Base-by-base conservation (phyloP, 1,140 invertebrate genomes). In the Cydia splendana region DNA sequence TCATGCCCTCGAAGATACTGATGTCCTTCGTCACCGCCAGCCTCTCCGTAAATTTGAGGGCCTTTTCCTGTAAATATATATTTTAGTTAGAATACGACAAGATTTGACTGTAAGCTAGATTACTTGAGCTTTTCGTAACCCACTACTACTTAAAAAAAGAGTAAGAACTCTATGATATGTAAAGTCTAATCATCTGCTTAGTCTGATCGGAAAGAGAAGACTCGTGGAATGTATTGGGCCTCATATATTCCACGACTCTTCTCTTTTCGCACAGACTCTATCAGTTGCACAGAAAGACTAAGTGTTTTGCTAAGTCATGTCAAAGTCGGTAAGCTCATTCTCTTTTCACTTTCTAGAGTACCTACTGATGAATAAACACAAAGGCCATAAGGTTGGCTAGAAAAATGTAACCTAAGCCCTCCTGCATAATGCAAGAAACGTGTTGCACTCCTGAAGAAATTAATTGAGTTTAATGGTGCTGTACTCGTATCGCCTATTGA, bases 51-150 rank as follows among this genome's bases (percentile, higher is more conserved):
- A 91, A 81, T 75, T 91, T 92, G 15, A 89, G 79, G 7, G 91
- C 90, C 81, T 93, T 93, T 89, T 93, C 91, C 91, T 93, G 86
- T 1, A 77, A 88, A 89, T 13, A 24, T 20, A 9, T 24, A 5
- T 24, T 62, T 4, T 7, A 24, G 7, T 62, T 62, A 62, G 20
- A 62, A 24, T 6, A 7, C 12, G 9, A n/a, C n/a, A 24, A 24
- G n/a, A 5, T 53, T 12, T 48, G 0, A 38, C 5, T 45, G 12
- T 12, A 45, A 12, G 42, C 13, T 53, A n/a, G 10, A 6, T 15
- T n/a, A n/a, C 15, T 53, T 6, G 15, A 13, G 53, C 5, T 57
- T 57, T 18, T 57, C 3, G 13, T 48, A 15, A 48, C 45, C 45
- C 3, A 4, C 1, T 2, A 7, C 34, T 45, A 48, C 45, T 48